Evolutionary conservation across 92 coral and sea anemone species (phyloP).

Genomic region (Phenganax subtilis): DNA sequence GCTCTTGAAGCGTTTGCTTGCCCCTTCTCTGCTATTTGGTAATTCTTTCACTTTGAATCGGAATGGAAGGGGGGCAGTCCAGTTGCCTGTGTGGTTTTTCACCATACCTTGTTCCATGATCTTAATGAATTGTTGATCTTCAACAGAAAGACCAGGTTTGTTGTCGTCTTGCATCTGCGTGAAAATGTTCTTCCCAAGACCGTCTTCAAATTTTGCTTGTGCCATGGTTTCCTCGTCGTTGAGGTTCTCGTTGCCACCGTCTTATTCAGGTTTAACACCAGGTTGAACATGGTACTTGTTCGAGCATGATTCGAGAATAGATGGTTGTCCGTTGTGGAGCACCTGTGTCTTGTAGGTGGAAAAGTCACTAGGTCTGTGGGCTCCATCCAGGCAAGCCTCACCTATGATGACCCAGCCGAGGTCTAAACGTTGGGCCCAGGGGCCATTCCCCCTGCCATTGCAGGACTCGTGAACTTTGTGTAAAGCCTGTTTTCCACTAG

Average conservation of each 20-base stretch:
- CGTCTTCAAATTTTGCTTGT: slow-evolving; percentile 4
- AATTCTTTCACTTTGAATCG: slow-evolving; percentile 17
- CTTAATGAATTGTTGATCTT: slow-evolving; percentile 33
- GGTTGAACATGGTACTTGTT: slow-evolving; percentile 31
- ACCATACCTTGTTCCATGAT: slow-evolving; percentile 41
- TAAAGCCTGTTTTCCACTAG: no score
- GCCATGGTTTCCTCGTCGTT: not conserved
- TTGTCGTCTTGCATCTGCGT: slow-evolving; percentile 12
- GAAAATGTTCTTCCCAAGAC: slow-evolving; percentile 31
- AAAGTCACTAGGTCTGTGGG: slow-evolving; percentile 25
- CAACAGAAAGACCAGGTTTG: slow-evolving; percentile 20
- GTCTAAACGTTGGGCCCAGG: slow-evolving; percentile 56
- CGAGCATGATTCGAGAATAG: not conserved
- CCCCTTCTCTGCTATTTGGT: slow-evolving; percentile 37
- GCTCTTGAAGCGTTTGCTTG: slow-evolving; percentile 37
- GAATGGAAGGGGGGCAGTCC: slow-evolving; percentile 51
- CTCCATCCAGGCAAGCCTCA: slow-evolving; percentile 51
- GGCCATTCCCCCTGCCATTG: slow-evolving; percentile 52
- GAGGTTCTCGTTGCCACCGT: not conserved
- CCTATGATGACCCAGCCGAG: slow-evolving; percentile 55
- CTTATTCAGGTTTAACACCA: not conserved
- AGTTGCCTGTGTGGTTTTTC: slow-evolving; percentile 40
- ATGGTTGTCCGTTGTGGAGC: not conserved
- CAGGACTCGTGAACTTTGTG: slow-evolving; percentile 55
- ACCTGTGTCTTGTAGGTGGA: not conserved